Conservation (phyloP, 2,888 invertebrate genomes). For the Conistra vaccinii region DNA sequence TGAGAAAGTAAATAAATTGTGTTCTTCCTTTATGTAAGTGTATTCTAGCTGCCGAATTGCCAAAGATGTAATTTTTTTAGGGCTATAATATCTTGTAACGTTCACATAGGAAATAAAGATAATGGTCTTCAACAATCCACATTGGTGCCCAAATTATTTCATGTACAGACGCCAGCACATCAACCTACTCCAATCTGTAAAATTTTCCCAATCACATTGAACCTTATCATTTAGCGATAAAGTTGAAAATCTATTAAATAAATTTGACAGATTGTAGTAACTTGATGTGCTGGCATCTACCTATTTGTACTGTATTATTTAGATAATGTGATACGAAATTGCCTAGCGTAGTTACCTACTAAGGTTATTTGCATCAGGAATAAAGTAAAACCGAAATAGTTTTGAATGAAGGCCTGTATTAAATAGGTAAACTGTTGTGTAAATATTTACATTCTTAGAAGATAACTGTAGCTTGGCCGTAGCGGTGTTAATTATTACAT, state of each 20-base stretch:
- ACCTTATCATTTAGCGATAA: no score
- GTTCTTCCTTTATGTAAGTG: constrained; percentile 14
- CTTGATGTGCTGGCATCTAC: no score
- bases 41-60: constrained; percentile 44
- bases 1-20: constrained; percentile 5
- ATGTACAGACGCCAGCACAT: no score
- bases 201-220: no score
- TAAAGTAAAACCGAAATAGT: constrained; percentile 2
- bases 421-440: constrained; percentile 46
- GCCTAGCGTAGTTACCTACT: not conserved
- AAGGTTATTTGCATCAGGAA: not conserved
- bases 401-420: constrained; percentile 32
- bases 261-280: no score
- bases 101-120: constrained; percentile 10
- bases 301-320: not conserved
- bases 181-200: no score
- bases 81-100: constrained; percentile 20
- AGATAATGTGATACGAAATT: constrained; percentile 13
- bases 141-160: constrained; percentile 11
- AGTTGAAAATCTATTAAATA: no score
- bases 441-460: constrained; percentile 33
- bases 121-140: not conserved
- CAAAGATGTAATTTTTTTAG: constrained; percentile 51
- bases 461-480: constrained; percentile 1
- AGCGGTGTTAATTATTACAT: not conserved